A percentile compares a stretch with the other conserved stretches of the same genome.
Evolutionary conservation across 1,140 invertebrate genomes (phyloP).

Genomic region (Neodiprion lecontei): DNA sequence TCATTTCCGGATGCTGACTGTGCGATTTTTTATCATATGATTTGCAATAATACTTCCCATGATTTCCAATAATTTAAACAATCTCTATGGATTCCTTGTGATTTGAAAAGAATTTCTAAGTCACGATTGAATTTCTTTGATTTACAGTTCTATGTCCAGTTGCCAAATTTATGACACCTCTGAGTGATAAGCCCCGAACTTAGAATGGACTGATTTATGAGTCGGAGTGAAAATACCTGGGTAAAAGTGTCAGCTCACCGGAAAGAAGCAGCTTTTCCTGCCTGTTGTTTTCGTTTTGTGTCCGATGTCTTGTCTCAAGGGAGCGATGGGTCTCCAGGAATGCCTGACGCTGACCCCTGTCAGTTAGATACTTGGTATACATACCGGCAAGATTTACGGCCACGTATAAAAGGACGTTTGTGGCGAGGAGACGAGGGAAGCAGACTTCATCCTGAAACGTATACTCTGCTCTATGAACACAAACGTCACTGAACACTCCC

Average conservation of each 20-base stretch:
- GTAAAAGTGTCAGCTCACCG: constrained; percentile 62
- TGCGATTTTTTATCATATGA: too few species aligned
- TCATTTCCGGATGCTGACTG: too few species aligned
- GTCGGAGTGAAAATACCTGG: too few species aligned
- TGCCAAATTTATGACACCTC: too few species aligned
- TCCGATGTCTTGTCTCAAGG: constrained; percentile 92
- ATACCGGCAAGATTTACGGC: constrained; percentile 94
- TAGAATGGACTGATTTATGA: too few species aligned
- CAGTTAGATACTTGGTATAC: constrained; percentile 96
- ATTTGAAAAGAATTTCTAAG: too few species aligned
- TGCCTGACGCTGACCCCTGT: constrained; percentile 92
- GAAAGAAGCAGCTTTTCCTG: constrained; percentile 90
- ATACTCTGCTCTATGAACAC: constrained; percentile 23
- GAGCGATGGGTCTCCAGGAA: constrained; percentile 95
- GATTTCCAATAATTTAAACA: too few species aligned
- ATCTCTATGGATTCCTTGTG: too few species aligned
- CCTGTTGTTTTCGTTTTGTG: constrained; percentile 93
- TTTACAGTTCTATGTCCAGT: too few species aligned
- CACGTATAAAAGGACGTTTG: constrained; percentile 82
- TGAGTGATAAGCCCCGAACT: too few species aligned
- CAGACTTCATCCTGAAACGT: constrained; percentile 64
- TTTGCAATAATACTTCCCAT: too few species aligned
- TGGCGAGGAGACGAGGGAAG: constrained; percentile 71
- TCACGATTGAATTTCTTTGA: too few species aligned
- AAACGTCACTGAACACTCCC: neutral